These are phyloP conservation scores for Mellilla xanthometata DNA, from an alignment of 2,888 invertebrate genomes.

Conservation along the genomic window DNA sequence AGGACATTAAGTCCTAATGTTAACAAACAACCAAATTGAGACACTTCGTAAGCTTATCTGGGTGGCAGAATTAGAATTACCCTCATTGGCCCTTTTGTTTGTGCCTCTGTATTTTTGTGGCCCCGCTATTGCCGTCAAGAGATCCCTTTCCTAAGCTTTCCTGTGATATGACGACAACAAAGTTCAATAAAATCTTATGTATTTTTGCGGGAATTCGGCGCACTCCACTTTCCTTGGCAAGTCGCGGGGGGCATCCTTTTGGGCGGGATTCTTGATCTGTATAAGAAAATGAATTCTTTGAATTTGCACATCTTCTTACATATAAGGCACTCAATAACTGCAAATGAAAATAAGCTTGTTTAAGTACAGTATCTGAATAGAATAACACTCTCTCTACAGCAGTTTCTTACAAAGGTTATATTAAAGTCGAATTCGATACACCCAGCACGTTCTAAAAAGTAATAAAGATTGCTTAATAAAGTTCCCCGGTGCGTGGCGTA, in stretches of 20 bases:
- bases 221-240: slow-evolving; percentile 1
- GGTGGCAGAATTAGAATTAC: slow-evolving; percentile 29
- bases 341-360: too few species aligned
- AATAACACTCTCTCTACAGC: too few species aligned
- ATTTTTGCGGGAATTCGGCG: slow-evolving; percentile 42
- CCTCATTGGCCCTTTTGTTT: slow-evolving; percentile 38
- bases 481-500: slow-evolving; percentile 31
- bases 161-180: slow-evolving; percentile 55
- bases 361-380: too few species aligned
- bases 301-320: too few species aligned
- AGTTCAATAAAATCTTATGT: slow-evolving; percentile 59
- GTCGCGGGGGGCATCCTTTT: too few species aligned
- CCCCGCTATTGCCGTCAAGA: slow-evolving; percentile 57
- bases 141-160: slow-evolving; percentile 52
- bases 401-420: slow-evolving; percentile 19
- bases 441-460: slow-evolving; percentile 34
- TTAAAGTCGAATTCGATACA: slow-evolving; percentile 34
- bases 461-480: slow-evolving; percentile 40
- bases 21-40: slow-evolving; percentile 20
- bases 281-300: too few species aligned
- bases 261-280: too few species aligned
- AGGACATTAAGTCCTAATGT: slow-evolving; percentile 13
- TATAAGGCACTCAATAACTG: too few species aligned
- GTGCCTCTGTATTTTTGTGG: slow-evolving; percentile 52
- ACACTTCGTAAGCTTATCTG: slow-evolving; percentile 29